Evolutionary conservation across 1,140 invertebrate genomes (phyloP), one percentile per base, ranked within the genome.

Genomic region (Nymphalis io): DNA sequence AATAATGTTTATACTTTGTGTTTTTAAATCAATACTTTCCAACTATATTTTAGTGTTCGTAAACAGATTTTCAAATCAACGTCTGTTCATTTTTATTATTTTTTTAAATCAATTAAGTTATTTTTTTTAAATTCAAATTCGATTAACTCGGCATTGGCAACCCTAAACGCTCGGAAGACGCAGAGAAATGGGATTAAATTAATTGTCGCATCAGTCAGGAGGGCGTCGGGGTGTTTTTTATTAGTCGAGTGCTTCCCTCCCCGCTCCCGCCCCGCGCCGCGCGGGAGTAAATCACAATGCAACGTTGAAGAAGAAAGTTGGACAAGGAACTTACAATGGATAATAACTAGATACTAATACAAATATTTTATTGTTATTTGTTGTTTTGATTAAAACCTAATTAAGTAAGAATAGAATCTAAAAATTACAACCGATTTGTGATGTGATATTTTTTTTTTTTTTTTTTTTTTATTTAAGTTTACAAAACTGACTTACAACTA

Each of bases 171-270:
- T 72, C 68, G 75, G 78, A 88, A 91, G 89, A 91, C 87, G 87
- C 85, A 85, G 88, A 91, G 88, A 90, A 91, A 91, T 89, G 84
- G 89, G 88, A 90, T 91, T 90, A 89, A 91, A 91, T 91, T 91
- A 91, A 91, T 91, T 91, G 89, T 91, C 89, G 85, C 89, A 91
- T 91, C 89, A 91, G 87, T 91, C 89, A 91, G 87, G 79, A 87
- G 86, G 81, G 85, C 85, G 87, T 83, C 84, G 88, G 89, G 88
- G 86, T 91, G 89, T 90, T 91, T 91, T 91, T 91, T 91, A 91
- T 91, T 91, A 89, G 86, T 87, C 86, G 83, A 88, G 84, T 82
- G 80, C 72, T 65, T 60, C 73, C 75, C 73, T 57, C 58, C 58
- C 65, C 76, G 68, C 70, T 55, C 68, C 60, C 59, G 20, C 74